Base-by-base conservation (phyloP, 2,113 vertebrate genomes). In the Cephalopholis sonnerati region DNA sequence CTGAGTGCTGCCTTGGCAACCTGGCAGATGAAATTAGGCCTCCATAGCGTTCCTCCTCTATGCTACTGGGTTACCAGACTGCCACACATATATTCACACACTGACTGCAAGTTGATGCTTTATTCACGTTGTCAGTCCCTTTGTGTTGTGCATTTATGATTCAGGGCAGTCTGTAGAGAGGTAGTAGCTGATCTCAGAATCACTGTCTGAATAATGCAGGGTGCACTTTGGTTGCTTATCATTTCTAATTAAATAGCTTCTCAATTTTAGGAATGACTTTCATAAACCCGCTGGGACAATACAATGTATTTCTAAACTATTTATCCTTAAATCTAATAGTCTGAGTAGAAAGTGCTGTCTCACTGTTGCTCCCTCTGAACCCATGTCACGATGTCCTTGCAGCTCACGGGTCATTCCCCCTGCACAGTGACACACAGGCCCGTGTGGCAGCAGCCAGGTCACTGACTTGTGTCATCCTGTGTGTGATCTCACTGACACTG, bases 401-500 rank as follows among this genome's bases (percentile, higher is more conserved):
- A 58, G 55, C 59, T 67, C 9, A 6, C 1, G 1, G 6, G 20
- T 57, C 36, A 1, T 18, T 53, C 0, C 39, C 48, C 46, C 48
- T 0, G 11, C 73, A 55, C 50, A 67, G 17, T 41, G 44, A 78
- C 63, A 32, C 50, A 6, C 41, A 18, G 55, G 63, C 36, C 72
- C 13, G 24, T 44, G 72, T 58, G 77, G 73, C 67, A 59, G 73
- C 41, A 59, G 50, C 48, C 68, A 54, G 77, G 78, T 51, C 62
- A 62, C 72, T 16, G 20, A 10, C 16, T 53, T 10, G 20, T 79
- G 77, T 70, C 72, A 36, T 53, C 62, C 62, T 73, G 46, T 67
- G 39, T 16, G 22, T 67, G 62, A 74, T 58, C 68, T 32, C 72
- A 44, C n/a, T 71, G 82, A 77, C 63, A 64, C 53, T 74, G 73